Evolutionary conservation across 2,888 invertebrate genomes (phyloP), one percentile per base, ranked within the genome.

Genomic region (Strigamia transsilvanica): DNA sequence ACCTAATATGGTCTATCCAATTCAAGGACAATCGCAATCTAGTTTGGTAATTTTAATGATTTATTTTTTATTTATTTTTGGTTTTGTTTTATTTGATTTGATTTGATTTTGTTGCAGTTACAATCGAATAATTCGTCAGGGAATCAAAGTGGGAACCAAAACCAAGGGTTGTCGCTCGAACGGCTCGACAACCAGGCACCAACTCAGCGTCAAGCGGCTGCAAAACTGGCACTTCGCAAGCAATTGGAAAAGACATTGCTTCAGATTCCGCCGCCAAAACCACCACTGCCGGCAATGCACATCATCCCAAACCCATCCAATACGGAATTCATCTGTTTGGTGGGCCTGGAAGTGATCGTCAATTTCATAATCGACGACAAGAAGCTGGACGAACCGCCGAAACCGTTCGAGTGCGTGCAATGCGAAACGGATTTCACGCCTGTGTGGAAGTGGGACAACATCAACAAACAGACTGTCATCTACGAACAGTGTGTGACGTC

Each of bases 231-330:
- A 4, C 91, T 99, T 83, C 91, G 99, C 82, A 98, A 98, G 87
- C 99, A 99, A 87, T 91, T 99, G 80, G 99, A 98, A 89, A 97
- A 97, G 88, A 97, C 97, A 3, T 89, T 98, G 83, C 90, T 97
- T 81, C 91, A 96, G 92, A 97, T 97, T 87, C 98, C 98, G 80
- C 97, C 98, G 27, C 99, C 99, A 42, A 99, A 99, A 88, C 98
- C 98, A 5, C 98, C 98, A 79, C 98, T 98, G 85, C 98, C 98
- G 83, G 99, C 99, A 89, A 97, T 99, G 96, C 97, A 97, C 90
- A 99, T 99, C 89, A 97, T 99, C 86, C 99, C 99, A 18, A 99
- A 98, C 88, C 97, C 98, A 7, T 95, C 95, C 87, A 98, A 98
- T 89, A 96, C 97, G 6, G 99, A 99, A 89, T 99, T 99, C 88